A percentile compares a stretch with the other conserved stretches of the same genome.
Conservation (phyloP, 2,113 vertebrate genomes). For the Lophius piscatorius region DNA sequence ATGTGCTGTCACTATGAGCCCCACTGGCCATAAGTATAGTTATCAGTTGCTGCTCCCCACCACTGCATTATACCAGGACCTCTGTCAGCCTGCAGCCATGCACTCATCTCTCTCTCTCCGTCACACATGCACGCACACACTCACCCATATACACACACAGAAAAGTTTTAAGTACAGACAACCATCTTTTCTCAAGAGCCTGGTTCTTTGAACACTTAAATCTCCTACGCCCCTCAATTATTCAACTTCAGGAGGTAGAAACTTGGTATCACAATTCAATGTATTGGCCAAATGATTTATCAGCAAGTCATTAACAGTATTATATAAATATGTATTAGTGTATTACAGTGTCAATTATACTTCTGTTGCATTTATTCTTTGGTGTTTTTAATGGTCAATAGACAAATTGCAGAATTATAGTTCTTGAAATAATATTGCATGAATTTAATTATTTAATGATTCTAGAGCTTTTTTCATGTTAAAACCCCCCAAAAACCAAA, state of each 20-base stretch:
- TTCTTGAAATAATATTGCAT: background rate
- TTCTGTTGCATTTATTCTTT: too few relatives aligned
- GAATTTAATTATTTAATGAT: background rate
- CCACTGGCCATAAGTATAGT: slow-evolving; percentile 83
- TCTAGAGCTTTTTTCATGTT: background rate
- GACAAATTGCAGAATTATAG: background rate
- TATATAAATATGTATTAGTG: too few relatives aligned
- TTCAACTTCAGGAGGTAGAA: slow-evolving; percentile 35
- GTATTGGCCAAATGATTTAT: background rate
- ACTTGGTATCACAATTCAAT: background rate
- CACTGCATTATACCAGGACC: slow-evolving; percentile 84
- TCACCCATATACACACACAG: slow-evolving; percentile 31
- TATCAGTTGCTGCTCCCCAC: slow-evolving; percentile 78
- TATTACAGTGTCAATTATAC: too few relatives aligned
- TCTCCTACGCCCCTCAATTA: slow-evolving; percentile 12
- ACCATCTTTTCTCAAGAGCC: slow-evolving; percentile 39
- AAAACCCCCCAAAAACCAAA: background rate
- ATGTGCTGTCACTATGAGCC: slow-evolving; percentile 83
- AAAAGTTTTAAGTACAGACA: slow-evolving; percentile 60
- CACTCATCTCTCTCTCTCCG: slow-evolving; percentile 72
- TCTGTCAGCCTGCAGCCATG: slow-evolving; percentile 77
- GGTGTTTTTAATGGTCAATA: background rate
- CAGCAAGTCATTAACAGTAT: background rate
- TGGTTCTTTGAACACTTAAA: slow-evolving; percentile 36
- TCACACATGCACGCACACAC: slow-evolving; percentile 16